A percentile compares a stretch with the other conserved stretches of the same genome.
Conservation (phyloP, 2,888 invertebrate species). For the Apotomis turbidana region DNA sequence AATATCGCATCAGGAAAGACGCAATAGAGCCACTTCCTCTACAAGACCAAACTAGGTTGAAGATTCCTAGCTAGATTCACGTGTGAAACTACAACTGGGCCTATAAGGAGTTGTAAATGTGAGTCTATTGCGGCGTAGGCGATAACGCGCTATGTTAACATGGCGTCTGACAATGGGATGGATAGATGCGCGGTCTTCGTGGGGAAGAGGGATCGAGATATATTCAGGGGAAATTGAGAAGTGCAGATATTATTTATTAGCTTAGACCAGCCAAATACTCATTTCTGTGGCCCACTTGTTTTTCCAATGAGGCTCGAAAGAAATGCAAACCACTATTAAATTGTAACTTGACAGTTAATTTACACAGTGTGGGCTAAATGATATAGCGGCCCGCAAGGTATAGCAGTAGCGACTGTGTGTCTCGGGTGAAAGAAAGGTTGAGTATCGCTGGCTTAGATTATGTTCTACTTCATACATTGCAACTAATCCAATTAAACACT, state of each 20-base stretch:
- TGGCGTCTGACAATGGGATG: slow-evolving; percentile 31
- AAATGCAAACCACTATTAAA: too few species aligned
- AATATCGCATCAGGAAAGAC: slow-evolving; percentile 18
- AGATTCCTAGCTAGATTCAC: slow-evolving; percentile 26
- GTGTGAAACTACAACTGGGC: slow-evolving; percentile 26
- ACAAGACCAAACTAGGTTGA: slow-evolving; percentile 22
- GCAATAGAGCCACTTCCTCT: slow-evolving; percentile 21
- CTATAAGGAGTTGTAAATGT: slow-evolving; percentile 32
- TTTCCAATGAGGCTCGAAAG: too few species aligned
- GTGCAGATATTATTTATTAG: neutral
- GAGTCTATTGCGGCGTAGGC: slow-evolving; percentile 24
- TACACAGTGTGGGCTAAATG: too few species aligned
- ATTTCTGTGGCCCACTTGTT: too few species aligned
- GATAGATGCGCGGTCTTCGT: slow-evolving; percentile 26
- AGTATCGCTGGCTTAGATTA: too few species aligned
- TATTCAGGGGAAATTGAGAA: neutral
- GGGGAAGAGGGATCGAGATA: slow-evolving; percentile 21
- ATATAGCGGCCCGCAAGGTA: too few species aligned
- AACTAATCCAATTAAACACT: too few species aligned
- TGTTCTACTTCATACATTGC: too few species aligned
- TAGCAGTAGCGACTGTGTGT: too few species aligned
- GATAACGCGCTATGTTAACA: slow-evolving; percentile 32
- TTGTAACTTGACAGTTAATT: too few species aligned
- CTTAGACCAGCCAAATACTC: neutral
- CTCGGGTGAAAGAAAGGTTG: too few species aligned